Conservation (phyloP, 37 sponge, comb jelly and placozoan genomes). For the Amphimedon queenslandica region DNA sequence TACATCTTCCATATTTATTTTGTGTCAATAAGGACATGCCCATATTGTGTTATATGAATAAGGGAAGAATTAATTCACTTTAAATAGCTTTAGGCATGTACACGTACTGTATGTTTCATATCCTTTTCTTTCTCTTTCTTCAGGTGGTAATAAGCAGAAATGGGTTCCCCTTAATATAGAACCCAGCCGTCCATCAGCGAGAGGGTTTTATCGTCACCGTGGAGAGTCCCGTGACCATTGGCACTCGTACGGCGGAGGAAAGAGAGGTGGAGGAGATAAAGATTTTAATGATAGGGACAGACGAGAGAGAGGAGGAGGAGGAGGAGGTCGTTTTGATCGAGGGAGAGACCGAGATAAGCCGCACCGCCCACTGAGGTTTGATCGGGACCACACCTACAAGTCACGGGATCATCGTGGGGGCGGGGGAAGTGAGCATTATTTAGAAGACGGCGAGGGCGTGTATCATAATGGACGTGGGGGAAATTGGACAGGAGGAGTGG, state of each 20-base stretch:
- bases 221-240: not conserved
- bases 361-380: slow-evolving; percentile 26
- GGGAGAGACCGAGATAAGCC: slow-evolving; percentile 16
- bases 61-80: too few species aligned
- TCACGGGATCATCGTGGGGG: slow-evolving; percentile 2
- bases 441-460: not conserved
- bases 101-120: not conserved
- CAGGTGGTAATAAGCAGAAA: slow-evolving; percentile 61
- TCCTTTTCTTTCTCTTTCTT: not conserved
- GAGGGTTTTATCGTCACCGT: slow-evolving; percentile 6
- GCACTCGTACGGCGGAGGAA: slow-evolving; percentile 2
- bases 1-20: too few species aligned
- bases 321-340: slow-evolving; percentile 14
- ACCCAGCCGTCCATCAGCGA: slow-evolving; percentile 21
- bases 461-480: not conserved
- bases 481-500: not conserved
- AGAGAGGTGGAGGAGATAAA: slow-evolving; percentile 11
- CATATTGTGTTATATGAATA: not conserved
- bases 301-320: slow-evolving; percentile 6
- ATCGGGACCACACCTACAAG: slow-evolving; percentile 27
- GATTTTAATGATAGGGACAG: not conserved
- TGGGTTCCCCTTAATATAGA: slow-evolving; percentile 73
- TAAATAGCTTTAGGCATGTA: too few species aligned
- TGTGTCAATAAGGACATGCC: too few species aligned
- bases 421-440: not conserved